Conservation (phyloP, 2,888 invertebrate species). For the Ceratothoa steindachneri region DNA sequence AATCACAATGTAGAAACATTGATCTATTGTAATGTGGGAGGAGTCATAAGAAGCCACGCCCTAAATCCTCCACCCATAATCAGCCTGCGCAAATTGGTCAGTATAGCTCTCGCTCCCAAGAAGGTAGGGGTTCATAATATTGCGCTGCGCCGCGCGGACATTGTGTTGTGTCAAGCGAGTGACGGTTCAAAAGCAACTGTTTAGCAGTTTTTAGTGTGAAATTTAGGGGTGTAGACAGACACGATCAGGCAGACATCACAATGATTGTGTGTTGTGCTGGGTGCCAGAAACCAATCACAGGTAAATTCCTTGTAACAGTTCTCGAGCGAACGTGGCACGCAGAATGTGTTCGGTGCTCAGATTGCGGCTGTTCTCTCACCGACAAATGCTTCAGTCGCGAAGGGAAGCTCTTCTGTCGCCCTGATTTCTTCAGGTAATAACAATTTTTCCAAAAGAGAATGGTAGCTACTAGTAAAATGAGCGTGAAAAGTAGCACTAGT, state of each 20-base stretch:
- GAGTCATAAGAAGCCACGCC: conserved; percentile 23
- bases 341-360: conserved; percentile 92
- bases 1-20: conserved; percentile 17
- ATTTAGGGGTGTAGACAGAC: conserved; percentile 5
- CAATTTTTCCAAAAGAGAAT: conserved; percentile 25
- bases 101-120: conserved; percentile 37
- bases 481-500: no score
- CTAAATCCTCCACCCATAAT: conserved; percentile 23
- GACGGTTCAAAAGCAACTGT: neutral
- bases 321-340: conserved; percentile 97
- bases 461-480: no score
- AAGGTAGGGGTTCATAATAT: conserved; percentile 25
- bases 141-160: conserved; percentile 34
- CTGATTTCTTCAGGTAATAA: conserved; percentile 98
- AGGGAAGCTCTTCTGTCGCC: conserved; percentile 92
- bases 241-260: conserved; percentile 1
- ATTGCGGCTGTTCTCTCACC: conserved; percentile 70
- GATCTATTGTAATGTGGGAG: conserved; percentile 43
- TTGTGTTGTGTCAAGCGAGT: conserved; percentile 17
- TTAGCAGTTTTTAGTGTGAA: conserved; percentile 9
- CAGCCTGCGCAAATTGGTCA: conserved; percentile 24
- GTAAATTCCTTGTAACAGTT: conserved; percentile 96
- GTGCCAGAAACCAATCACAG: conserved; percentile 97
- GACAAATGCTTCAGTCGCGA: conserved; percentile 98
- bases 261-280: conserved; percentile 92